Evolutionary conservation across 2,888 invertebrate genomes (phyloP).

Genomic region (Eristalis intricaria): DNA sequence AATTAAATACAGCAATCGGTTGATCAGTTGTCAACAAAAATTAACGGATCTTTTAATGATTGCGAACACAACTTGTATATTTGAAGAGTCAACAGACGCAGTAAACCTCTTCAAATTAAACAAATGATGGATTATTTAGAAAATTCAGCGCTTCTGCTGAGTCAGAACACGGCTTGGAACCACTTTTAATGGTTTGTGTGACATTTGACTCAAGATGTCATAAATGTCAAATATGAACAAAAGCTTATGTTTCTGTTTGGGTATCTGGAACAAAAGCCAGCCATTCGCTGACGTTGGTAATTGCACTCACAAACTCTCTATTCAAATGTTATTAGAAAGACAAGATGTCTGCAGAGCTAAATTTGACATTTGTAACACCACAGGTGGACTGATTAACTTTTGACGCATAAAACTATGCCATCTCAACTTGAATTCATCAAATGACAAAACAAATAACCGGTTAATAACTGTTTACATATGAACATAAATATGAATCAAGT

Average conservation of each 20-base stretch:
- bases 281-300: not conserved
- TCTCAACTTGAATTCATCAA: not conserved
- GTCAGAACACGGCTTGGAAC: no score
- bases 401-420: not conserved
- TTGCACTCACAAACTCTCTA: not conserved
- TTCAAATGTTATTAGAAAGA: not conserved
- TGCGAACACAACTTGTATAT: no score
- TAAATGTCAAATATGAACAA: not conserved
- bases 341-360: not conserved
- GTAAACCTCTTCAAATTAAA: no score
- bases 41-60: no score
- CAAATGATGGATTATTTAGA: no score
- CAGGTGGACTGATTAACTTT: not conserved
- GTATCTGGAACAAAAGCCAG: no score
- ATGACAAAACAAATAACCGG: constrained; percentile 8
- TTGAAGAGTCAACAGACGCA: no score
- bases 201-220: not conserved
- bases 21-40: no score
- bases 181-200: no score
- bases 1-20: no score
- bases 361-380: not conserved
- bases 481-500: constrained; percentile 1
- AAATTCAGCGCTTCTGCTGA: no score
- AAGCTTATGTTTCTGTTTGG: not conserved
- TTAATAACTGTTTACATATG: constrained; percentile 18